Base-by-base conservation (phyloP, 2,797 vertebrate genomes). In the Sebastes hubbsi region DNA sequence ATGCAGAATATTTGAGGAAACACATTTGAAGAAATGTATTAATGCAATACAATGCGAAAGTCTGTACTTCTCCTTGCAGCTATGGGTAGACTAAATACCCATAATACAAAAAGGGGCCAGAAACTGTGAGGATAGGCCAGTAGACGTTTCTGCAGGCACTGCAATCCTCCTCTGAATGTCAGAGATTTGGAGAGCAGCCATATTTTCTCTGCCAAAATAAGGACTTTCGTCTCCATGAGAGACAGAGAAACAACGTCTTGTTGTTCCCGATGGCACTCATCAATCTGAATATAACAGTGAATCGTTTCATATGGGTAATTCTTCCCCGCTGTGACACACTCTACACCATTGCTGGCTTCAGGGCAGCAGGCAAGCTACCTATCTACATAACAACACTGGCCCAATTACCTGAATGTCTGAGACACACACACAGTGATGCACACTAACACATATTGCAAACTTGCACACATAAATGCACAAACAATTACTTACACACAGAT, bases 201-300 rank as follows among this genome's bases (percentile, higher is more conserved):
- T 46, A 18, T 65, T 81, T 64, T 56, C 52, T 71, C 65, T 69
- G 72, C 42, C 68, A 79, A 72, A 76, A n/a, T 24, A 54, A 76
- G 56, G 32, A 18, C 59, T 80, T 42, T 69, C 42, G 2, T 70
- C 54, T 83, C 71, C 16, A 2, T 22, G 34, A 80, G 75, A 83
- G 60, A 68, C 32, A 22, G 38, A 75, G 62, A 72, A 75, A 82
- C 72, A 79, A 77, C 80, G 55, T 58, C 5, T 22, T 46, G 58
- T 72, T 83, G 36, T 73, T 90, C 72, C 79, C 4, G 1, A 52
- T 77, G 75, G 85, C 80, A 18, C 80, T 87, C 75, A 80, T 91
- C 74, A 85, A 58, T 82, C 71, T 85, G 83, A 77, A 81, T 79
- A 72, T 64, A 79, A 76, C 49, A 27, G 58, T 67, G 69, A 70